These are phyloP conservation scores for Pseudochromis fuscus DNA, from an alignment of 2,797 vertebrate genomes.

Conservation along the genomic window DNA sequence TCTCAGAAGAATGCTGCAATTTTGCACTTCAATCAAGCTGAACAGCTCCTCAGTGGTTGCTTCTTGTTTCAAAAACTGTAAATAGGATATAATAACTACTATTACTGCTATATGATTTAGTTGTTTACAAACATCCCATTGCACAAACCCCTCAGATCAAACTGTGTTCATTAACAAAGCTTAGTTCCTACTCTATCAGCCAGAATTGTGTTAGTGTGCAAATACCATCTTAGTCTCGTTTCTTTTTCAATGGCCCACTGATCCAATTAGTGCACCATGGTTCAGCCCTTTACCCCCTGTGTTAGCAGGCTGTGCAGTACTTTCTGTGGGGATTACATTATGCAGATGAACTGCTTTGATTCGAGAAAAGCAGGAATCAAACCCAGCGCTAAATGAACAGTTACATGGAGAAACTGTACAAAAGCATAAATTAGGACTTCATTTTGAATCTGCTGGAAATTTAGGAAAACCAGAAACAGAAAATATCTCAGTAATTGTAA, in stretches of 20 bases:
- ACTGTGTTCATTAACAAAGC: constrained; percentile 42
- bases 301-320: constrained; percentile 35
- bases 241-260: constrained; percentile 76
- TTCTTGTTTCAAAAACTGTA: not conserved
- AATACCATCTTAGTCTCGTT: constrained; percentile 86
- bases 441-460: not conserved
- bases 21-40: not conserved
- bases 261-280: constrained; percentile 75
- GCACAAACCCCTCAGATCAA: constrained; percentile 27
- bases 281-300: constrained; percentile 35
- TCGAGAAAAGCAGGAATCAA: constrained; percentile 28
- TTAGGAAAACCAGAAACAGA: no score
- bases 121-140: constrained; percentile 43
- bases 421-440: not conserved
- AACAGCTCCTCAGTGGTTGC: not conserved
- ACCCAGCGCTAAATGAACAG: constrained; percentile 7
- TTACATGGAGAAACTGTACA: not conserved
- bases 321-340: constrained; percentile 47
- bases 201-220: constrained; percentile 83
- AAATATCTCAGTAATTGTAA: not conserved
- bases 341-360: constrained; percentile 12
- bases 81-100: not conserved
- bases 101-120: not conserved
- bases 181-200: constrained; percentile 36
- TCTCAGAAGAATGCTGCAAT: not conserved